phyloP scores from a whole-genome alignment of 2,113 vertebrate species.

The Tetrao urogallus region DNA sequence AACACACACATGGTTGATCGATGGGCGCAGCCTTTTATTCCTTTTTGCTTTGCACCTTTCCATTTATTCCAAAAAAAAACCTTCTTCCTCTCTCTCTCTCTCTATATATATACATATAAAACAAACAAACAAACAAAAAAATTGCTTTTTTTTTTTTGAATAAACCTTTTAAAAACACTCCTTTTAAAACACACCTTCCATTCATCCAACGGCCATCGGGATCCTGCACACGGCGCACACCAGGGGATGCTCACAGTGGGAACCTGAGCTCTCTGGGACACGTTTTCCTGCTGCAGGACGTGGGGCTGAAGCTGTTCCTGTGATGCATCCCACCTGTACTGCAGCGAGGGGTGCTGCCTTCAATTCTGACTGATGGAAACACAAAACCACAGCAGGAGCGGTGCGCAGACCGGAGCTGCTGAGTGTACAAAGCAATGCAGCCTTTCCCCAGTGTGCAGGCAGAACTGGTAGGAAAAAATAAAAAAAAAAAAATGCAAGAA shows the following conservation, averaged over 20 bases:
- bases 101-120: background rate
- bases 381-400: background rate
- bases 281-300: background rate
- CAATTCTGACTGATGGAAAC: too few relatives aligned
- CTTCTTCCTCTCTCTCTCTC: too few relatives aligned
- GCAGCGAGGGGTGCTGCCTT: background rate
- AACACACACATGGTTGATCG: background rate
- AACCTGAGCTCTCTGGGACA: background rate
- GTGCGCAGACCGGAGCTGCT: too few relatives aligned
- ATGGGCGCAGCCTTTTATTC: conserved; percentile 33
- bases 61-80: conserved; percentile 7
- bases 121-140: background rate
- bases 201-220: conserved; percentile 47
- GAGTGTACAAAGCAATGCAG: background rate
- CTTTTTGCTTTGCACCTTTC: background rate
- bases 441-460: background rate
- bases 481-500: background rate
- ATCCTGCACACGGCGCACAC: conserved; percentile 45
- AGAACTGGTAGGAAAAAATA: background rate
- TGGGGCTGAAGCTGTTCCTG: background rate
- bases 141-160: conserved; percentile 28
- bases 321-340: background rate
- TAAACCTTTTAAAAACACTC: conserved; percentile 33
- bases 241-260: conserved; percentile 56
- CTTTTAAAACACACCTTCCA: background rate